These are phyloP conservation scores for Peromyscus maniculatus DNA, from an alignment of 2,113 vertebrate genomes.

Conservation along the genomic window DNA sequence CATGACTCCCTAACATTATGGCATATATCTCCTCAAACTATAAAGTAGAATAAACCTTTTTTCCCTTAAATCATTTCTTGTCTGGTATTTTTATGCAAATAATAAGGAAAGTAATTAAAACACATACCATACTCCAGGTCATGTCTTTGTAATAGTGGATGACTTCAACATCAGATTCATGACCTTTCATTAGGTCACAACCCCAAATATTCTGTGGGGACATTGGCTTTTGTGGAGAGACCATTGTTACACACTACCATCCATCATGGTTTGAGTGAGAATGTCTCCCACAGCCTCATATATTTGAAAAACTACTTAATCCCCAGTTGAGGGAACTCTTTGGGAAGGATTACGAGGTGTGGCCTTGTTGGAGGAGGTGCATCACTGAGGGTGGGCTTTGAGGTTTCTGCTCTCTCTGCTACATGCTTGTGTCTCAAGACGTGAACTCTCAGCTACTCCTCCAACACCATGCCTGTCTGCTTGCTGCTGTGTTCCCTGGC, in stretches of 20 bases:
- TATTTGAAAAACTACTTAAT: neutral
- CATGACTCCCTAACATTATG: too few species aligned
- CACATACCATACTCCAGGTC: neutral
- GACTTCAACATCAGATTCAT: neutral
- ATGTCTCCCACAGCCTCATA: neutral
- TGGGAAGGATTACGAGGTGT: neutral
- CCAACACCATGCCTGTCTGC: neutral
- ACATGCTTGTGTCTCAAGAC: neutral
- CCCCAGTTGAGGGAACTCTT: neutral
- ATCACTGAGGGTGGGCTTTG: neutral
- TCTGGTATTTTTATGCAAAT: neutral
- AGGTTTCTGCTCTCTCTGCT: neutral
- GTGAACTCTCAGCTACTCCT: neutral
- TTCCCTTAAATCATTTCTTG: neutral
- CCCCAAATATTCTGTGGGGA: fast-evolving
- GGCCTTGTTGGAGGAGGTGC: neutral
- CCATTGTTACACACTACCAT: neutral
- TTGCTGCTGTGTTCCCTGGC: neutral
- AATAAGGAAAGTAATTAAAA: neutral
- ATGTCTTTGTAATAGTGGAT: neutral
- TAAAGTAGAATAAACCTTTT: neutral
- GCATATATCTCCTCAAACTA: neutral
- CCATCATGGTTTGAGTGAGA: neutral
- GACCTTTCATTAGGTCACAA: neutral
- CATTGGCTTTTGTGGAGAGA: neutral